Evolutionary conservation across 2,888 invertebrate genomes (phyloP).

Genomic region (Steinernema hermaphroditum): DNA sequence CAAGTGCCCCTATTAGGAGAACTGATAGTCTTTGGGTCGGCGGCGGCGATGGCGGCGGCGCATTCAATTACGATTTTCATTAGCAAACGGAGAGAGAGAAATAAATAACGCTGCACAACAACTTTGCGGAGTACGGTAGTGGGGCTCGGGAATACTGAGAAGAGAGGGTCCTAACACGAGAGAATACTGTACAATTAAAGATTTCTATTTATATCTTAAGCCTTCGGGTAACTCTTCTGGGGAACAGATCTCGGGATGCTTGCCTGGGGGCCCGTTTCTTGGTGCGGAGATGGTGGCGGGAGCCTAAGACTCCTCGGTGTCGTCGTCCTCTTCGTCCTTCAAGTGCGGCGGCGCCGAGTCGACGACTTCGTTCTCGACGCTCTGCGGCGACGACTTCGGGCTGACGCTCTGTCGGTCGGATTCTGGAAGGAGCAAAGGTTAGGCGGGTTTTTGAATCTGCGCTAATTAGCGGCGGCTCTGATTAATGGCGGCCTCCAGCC

Average conservation of each 20-base stretch:
- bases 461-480: slow-evolving; percentile 28
- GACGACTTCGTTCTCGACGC: neutral
- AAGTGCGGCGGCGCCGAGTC: neutral
- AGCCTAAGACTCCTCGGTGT: slow-evolving; percentile 17
- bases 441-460: neutral
- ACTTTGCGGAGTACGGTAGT: slow-evolving; percentile 27
- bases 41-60: neutral
- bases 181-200: slow-evolving; percentile 28
- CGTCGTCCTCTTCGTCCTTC: slow-evolving; percentile 5
- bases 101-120: slow-evolving; percentile 29
- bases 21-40: neutral
- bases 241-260: slow-evolving; percentile 28
- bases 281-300: slow-evolving; percentile 13
- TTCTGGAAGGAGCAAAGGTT: neutral
- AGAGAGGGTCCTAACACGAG: slow-evolving; percentile 14
- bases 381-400: slow-evolving; percentile 25
- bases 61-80: slow-evolving; percentile 15
- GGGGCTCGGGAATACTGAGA: neutral
- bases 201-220: slow-evolving; percentile 25
- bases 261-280: slow-evolving; percentile 20
- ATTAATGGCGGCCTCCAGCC: slow-evolving; percentile 22
- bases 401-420: slow-evolving; percentile 22
- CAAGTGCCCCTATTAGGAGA: slow-evolving; percentile 12
- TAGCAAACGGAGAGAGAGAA: slow-evolving; percentile 3
- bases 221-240: slow-evolving; percentile 7